Evolutionary conservation across 2,888 invertebrate genomes (phyloP).

Genomic region (Andrena chrysosceles): DNA sequence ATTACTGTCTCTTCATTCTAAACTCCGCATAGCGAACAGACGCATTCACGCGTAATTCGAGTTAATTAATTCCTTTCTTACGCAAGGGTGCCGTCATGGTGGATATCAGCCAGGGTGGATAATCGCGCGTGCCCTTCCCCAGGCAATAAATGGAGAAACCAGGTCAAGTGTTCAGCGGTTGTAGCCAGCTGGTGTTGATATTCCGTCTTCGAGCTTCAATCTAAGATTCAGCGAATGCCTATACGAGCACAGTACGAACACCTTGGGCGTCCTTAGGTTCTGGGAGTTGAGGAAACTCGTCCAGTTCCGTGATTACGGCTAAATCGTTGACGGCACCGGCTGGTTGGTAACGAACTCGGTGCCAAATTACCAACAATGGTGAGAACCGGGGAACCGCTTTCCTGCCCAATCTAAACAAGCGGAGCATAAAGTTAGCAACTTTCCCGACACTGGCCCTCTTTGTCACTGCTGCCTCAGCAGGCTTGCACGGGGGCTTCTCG

Average conservation of each 20-base stretch:
- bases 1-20: too few relatives aligned
- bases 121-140: constrained; percentile 29
- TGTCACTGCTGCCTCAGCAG: constrained; percentile 69
- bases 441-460: constrained; percentile 76
- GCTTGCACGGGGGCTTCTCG: constrained; percentile 67
- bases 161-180: constrained; percentile 54
- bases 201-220: constrained; percentile 39
- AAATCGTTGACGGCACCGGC: constrained; percentile 69
- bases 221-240: constrained; percentile 47
- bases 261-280: constrained; percentile 60
- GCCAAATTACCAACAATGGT: constrained; percentile 81
- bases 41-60: neutral
- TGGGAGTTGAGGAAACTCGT: constrained; percentile 62
- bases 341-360: constrained; percentile 68
- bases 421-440: constrained; percentile 81
- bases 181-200: constrained; percentile 61
- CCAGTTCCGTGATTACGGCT: constrained; percentile 67
- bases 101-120: neutral
- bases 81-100: neutral
- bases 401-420: constrained; percentile 81
- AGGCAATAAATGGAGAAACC: constrained; percentile 42
- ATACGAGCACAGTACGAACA: constrained; percentile 36
- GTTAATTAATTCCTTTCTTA: neutral
- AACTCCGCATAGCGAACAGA: neutral
- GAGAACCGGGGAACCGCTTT: constrained; percentile 73